These are phyloP conservation scores for Colius striatus DNA, from an alignment of 2,113 vertebrate genomes.

Conservation along the genomic window DNA sequence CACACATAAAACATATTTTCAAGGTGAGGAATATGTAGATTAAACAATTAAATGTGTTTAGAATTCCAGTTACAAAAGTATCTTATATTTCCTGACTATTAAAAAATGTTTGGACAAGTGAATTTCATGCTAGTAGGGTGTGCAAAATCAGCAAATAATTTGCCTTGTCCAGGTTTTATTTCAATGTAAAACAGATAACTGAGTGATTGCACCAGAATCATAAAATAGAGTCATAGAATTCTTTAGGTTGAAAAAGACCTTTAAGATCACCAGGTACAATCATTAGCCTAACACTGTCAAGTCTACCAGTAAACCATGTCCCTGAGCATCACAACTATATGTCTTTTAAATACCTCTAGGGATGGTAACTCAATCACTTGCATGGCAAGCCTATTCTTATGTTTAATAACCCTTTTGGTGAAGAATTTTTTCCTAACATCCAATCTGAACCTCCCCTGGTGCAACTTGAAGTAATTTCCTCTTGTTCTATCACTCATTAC, in stretches of 20 bases:
- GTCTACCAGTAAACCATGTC: not conserved
- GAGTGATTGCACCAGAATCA: not conserved
- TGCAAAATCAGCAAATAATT: not conserved
- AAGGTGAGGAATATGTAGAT: slow-evolving; percentile 68
- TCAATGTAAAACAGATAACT: not conserved
- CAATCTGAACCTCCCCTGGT: not conserved
- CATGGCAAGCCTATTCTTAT: not conserved
- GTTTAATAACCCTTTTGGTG: not conserved
- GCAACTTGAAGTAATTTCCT: not conserved
- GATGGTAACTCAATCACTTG: not conserved
- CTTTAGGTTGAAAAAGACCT: not conserved
- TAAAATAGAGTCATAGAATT: not conserved
- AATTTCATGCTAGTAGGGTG: not conserved
- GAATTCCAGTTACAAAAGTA: not conserved
- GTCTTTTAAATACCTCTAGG: not conserved
- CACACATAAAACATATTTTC: slow-evolving; percentile 74
- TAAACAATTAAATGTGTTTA: not conserved
- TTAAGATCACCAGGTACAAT: not conserved
- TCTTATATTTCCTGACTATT: not conserved
- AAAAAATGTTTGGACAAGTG: not conserved
- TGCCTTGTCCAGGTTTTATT: not conserved
- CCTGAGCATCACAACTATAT: not conserved
- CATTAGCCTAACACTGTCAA: not conserved
- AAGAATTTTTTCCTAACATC: not conserved
- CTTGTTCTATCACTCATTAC: not conserved